Evolutionary conservation across 2,797 vertebrate genomes (phyloP).

Genomic region (Enteromius afrohamiltoni): DNA sequence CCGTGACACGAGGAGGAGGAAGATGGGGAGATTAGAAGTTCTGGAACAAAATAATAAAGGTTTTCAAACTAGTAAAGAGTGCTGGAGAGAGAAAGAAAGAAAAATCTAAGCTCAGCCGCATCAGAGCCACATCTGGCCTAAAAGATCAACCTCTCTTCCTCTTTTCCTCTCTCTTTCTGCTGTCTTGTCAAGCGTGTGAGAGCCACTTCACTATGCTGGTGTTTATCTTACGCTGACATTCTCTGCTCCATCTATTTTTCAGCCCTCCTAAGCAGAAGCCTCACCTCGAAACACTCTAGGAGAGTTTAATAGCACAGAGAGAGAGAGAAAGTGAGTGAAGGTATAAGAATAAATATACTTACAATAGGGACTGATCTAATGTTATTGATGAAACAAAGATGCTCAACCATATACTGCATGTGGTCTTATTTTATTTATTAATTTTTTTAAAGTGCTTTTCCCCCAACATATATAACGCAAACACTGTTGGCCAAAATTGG

Average conservation of each 20-base stretch:
- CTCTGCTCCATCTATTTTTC: constrained; percentile 53
- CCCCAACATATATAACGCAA: neutral
- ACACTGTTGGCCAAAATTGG: neutral
- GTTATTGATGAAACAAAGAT: neutral
- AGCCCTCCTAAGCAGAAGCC: constrained; percentile 42
- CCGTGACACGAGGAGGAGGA: neutral
- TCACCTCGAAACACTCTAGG: constrained; percentile 42
- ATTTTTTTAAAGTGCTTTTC: no score
- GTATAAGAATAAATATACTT: constrained; percentile 17
- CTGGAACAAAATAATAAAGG: constrained; percentile 22
- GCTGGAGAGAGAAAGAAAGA: neutral
- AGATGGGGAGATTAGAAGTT: neutral
- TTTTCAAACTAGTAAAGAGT: constrained; percentile 15
- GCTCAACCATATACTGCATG: no score
- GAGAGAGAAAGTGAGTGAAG: constrained; percentile 8
- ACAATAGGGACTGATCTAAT: neutral
- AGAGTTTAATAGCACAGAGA: constrained; percentile 19
- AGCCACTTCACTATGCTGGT: constrained; percentile 61
- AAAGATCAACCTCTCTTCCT: constrained; percentile 39
- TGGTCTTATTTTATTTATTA: no score
- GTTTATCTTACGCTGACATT: constrained; percentile 63
- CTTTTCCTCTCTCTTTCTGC: constrained; percentile 37
- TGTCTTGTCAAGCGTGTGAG: constrained; percentile 49
- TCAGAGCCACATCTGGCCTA: constrained; percentile 23
- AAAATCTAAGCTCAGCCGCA: neutral